A percentile compares a stretch with the other conserved stretches of the same genome.
phyloP scores from a whole-genome alignment of 2,797 vertebrate genomes.

The Chaetophractus vellerosus region DNA sequence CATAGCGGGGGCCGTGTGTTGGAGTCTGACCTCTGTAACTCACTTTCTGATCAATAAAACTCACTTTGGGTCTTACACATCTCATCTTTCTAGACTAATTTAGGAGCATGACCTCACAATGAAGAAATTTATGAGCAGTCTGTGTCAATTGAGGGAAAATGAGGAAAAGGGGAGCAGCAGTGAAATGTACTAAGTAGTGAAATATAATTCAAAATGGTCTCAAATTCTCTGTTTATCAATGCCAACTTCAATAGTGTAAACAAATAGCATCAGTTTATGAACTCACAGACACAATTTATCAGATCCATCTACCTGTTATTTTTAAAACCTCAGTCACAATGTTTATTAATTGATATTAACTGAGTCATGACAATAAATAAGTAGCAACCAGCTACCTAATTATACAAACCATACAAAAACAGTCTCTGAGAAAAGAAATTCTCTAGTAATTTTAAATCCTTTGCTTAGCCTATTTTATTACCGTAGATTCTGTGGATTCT shows the following conservation, averaged over 20 bases:
- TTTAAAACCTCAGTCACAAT: neutral
- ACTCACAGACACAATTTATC: neutral
- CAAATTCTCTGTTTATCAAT: neutral
- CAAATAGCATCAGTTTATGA: neutral
- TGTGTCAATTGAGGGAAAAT: neutral
- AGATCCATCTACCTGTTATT: neutral
- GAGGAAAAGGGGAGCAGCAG: neutral
- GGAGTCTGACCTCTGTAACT: conserved; percentile 61
- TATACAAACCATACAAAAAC: conserved; percentile 43
- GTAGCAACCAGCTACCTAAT: conserved; percentile 21
- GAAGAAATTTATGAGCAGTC: conserved; percentile 50
- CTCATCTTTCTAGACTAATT: conserved; percentile 44
- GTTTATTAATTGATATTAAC: neutral
- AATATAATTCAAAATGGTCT: conserved; percentile 6
- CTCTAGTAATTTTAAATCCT: neutral
- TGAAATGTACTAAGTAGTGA: conserved; percentile 34
- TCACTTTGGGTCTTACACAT: conserved; percentile 9
- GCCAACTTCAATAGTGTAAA: neutral
- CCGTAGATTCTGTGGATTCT: neutral
- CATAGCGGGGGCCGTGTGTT: neutral
- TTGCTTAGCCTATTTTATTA: conserved; percentile 46
- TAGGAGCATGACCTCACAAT: conserved; percentile 47
- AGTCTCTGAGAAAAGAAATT: conserved; percentile 46
- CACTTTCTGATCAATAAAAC: conserved; percentile 56
- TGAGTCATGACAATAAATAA: conserved; percentile 3